Evolutionary conservation across 2,797 vertebrate genomes (phyloP), one percentile per base, ranked within the genome.

Genomic region (Salmo trutta): DNA sequence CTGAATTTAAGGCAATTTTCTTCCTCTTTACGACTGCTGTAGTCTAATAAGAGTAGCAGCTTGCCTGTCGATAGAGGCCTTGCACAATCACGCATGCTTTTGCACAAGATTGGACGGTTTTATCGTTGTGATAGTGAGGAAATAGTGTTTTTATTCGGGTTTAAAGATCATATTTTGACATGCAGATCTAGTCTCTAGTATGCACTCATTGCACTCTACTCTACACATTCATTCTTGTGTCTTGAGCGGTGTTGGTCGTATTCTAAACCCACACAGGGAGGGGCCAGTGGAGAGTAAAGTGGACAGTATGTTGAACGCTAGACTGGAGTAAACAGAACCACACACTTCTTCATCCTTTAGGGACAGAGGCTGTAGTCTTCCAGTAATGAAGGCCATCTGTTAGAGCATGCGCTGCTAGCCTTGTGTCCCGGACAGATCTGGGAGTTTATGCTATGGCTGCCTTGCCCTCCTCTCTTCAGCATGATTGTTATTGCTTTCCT

Each of bases 41-140:
- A 86, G 74, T 77, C 7, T 73, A 8, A 1, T 19, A n/a, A 36
- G n/a, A n/a, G 7, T 47, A 47, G 41, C 10, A 24, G 71, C 5
- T 67, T 65, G 56, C 21, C 24, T 24, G 5, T 65, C 79, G 68
- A 52, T 47, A 29, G 15, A 17, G 27, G 29, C 67, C 33, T 91
- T 91, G 84, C 86, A 65, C 89, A 86, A 91, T 71, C 56, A 64
- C 17, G 79, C 78, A 15, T 29, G 24, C 82, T 83, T 86, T 88
- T 88, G 76, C 75, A 75, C 81, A 74, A 33, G 62, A 80, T 56
- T 62, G 3, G n/a, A 3, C 21, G 73, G 27, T 79, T 53, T 88
- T 87, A 85, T 91, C 87, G 14, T 67, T 71, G 41, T 17, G 41
- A 59, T 3, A 77, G 74, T 65, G 66, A 83, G 85, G 87, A 85